Base-by-base conservation (phyloP, 2,888 invertebrate genomes). In the Ormyrus pomaceus region DNA sequence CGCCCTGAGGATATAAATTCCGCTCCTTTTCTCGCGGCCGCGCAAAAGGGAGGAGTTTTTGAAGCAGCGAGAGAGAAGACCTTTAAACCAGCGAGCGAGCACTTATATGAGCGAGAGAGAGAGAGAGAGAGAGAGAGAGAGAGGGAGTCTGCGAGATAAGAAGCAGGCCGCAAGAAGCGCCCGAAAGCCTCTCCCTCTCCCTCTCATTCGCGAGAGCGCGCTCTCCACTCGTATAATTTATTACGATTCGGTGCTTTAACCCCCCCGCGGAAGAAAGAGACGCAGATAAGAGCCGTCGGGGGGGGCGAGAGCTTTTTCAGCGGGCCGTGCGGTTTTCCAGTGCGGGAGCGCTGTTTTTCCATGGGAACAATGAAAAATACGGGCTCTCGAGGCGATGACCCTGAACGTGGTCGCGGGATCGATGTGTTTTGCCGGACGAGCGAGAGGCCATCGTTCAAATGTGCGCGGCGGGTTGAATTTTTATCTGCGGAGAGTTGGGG, bases 151-250 rank as follows among this genome's bases (percentile, higher is more conserved):
- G 51, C 61, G 8, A 79, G 81, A 84, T 83, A 85, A 86, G 83
- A 84, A 86, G 68, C 74, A 82, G 83, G 83, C 81, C 83, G 83
- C 82, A 84, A 84, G 83, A 83, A 84, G 75, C 79, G 76, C 76
- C 68, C 78, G 56, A 77, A 76, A 74, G 59, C 51, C 71, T 64
- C 77, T 13, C 48, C 10, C 10, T 34, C 50, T 75, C 51, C 56
- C 64, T 62, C 45, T 46, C 55, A 3, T 6, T 5, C 48, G 10
- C 45, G 10, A 7, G 9, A 4, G 55, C 13, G 51, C 13, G 51
- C 64, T 71, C 75, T 79, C 64, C 62, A 71, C 65, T 80, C 53
- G 53, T 70, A 77, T 82, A 84, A 82, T 83, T 83, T 83, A 84
- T 83, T 82, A 81, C 79, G 79, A 80, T 84, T 82, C 79, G 75